Evolutionary conservation across 2,113 vertebrate genomes (phyloP).

Genomic region (Protobothrops flavoviridis): DNA sequence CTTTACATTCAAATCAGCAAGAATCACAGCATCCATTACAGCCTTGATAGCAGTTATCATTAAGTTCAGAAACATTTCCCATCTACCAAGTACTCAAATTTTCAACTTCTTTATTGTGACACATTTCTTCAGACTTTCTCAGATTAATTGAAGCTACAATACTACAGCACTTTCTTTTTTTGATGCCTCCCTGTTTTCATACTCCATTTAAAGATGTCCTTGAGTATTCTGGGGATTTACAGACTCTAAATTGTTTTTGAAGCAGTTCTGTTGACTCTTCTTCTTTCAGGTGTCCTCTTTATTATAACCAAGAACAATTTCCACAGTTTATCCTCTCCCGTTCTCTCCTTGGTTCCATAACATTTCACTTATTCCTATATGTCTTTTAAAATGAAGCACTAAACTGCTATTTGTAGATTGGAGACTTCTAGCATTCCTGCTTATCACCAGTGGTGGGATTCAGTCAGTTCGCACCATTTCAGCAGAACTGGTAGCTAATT

Average conservation of each 20-base stretch:
- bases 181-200: background rate
- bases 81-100: background rate
- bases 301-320: background rate
- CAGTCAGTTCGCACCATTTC: too few relatives aligned
- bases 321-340: background rate
- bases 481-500: too few relatives aligned
- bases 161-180: background rate
- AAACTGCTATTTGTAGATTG: background rate
- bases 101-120: background rate
- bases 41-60: background rate
- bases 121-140: background rate
- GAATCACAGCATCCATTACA: background rate
- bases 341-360: background rate
- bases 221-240: background rate
- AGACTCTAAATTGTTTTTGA: background rate
- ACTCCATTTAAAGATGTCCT: background rate
- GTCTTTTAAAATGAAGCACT: background rate
- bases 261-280: background rate
- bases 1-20: background rate
- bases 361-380: background rate
- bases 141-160: background rate
- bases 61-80: background rate
- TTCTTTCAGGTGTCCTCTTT: background rate
- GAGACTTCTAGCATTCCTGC: background rate
- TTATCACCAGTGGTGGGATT: background rate